Evolutionary conservation across 2,113 vertebrate species (phyloP), one percentile per base, ranked within the genome.

Genomic region (Cavia porcellus): DNA sequence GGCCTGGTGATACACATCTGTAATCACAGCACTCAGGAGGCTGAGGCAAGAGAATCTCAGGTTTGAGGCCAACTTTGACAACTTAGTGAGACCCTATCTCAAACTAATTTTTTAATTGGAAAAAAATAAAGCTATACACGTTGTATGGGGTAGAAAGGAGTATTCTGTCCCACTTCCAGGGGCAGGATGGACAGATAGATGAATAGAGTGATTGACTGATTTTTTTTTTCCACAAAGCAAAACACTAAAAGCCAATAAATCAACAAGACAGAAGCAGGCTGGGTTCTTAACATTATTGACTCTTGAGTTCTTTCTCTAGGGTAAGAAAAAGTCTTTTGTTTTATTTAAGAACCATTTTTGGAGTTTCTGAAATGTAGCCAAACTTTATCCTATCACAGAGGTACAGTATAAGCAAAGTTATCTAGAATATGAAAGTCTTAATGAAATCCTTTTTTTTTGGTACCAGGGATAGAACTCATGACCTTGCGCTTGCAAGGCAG

Each of bases 311-410:
- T n/a, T 89, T 86, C 15, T 57, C 42, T 62, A 35, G 80, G 35
- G 11, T 20, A 5, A 57, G 83, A 95, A 30, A 62, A 74, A 75
- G 52, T 38, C 12, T 52, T 61, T 57, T 32, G 75, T 35, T 81
- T 82, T 86, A 32, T 50, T 50, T 79, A 92, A 92, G 61, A 35
- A 62, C 59, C 15, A 89, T 74, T 61, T 92, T 92, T 38, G 45
- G 32, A 5, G 70, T 85, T 97, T 86, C 52, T 92, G 52, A 93
- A 25, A 82, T 55, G 32, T 19, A 50, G 45, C n/a, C 50, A 96
- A 83, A 77, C 22, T 5, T 83, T 72, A 84, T 82, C 45, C 55
- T 95, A 96, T 1, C 52, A 72, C 11, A 92, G 22, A 75, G 11
- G 19, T 25, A 52, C 28, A 14, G 12, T 74, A 5, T 47, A 77